A percentile compares a stretch with the other conserved stretches of the same genome.
Conservation (phyloP, 2,797 vertebrate species). For the Propithecus deckenii region DNA sequence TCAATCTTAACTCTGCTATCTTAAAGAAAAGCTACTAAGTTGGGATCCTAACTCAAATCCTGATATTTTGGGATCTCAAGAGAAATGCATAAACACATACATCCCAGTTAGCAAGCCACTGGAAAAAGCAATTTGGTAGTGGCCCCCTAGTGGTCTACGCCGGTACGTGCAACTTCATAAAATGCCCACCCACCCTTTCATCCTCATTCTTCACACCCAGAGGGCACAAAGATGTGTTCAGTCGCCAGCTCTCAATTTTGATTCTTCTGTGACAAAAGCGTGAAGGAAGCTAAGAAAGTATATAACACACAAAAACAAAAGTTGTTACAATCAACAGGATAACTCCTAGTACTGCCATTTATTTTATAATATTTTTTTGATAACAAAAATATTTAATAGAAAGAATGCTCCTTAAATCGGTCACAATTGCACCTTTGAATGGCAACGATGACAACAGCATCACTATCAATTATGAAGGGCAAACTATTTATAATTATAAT, state of each 20-base stretch:
- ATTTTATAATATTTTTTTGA: neutral
- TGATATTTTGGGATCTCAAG: neutral
- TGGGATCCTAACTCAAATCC: neutral
- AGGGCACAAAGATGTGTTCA: neutral
- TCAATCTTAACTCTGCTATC: neutral
- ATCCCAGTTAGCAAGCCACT: neutral
- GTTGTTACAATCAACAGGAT: neutral
- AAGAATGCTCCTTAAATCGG: neutral
- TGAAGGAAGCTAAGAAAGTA: neutral
- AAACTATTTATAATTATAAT: conserved; percentile 18
- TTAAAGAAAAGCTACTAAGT: neutral
- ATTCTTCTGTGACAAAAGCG: neutral
- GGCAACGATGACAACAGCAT: neutral
- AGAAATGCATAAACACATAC: neutral
- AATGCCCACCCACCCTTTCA: neutral
- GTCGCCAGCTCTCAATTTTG: neutral
- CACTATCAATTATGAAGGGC: neutral
- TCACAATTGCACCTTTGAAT: neutral
- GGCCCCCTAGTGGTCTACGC: neutral
- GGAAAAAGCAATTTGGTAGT: neutral
- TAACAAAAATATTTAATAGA: neutral
- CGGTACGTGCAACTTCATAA: neutral
- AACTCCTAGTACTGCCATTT: neutral
- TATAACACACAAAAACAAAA: neutral
- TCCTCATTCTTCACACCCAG: too few species aligned